Evolutionary conservation across 2,888 invertebrate species (phyloP).

Genomic region (Operophtera brumata): DNA sequence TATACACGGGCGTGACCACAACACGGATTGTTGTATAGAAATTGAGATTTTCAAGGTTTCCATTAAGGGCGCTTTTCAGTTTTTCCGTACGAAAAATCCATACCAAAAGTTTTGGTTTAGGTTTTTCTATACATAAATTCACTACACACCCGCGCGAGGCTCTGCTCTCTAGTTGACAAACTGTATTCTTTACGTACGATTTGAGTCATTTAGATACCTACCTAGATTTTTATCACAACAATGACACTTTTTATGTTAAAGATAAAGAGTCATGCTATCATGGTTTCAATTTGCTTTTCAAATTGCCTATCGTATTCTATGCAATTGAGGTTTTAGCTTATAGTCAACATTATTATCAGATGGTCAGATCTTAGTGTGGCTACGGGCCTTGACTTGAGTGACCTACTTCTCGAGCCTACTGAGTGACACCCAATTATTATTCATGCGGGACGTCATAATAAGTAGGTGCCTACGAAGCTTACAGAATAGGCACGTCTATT

Average conservation of each 20-base stretch:
- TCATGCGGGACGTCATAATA: constrained; percentile 41
- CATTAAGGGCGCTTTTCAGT: too few species aligned
- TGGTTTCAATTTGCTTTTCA: constrained; percentile 2
- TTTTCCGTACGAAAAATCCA: too few species aligned
- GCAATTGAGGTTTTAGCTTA: background rate
- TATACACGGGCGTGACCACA: too few species aligned
- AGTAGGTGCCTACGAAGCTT: background rate
- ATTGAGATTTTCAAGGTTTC: too few species aligned
- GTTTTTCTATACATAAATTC: too few species aligned
- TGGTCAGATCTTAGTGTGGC: constrained; percentile 10
- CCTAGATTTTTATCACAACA: background rate
- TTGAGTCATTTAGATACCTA: background rate
- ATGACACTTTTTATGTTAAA: background rate
- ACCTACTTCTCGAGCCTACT: constrained; percentile 20
- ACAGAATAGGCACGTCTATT: background rate
- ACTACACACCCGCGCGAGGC: too few species aligned
- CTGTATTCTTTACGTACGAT: background rate
- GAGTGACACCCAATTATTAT: constrained; percentile 42
- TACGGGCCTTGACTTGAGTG: constrained; percentile 15
- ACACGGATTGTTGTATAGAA: too few species aligned
- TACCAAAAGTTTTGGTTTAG: too few species aligned
- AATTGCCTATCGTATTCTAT: background rate
- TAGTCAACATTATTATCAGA: constrained; percentile 6
- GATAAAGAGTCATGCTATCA: too few species aligned
- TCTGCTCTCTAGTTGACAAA: background rate